Evolutionary conservation across 2,797 vertebrate genomes (phyloP).

Genomic region (Galago senegalensis): DNA sequence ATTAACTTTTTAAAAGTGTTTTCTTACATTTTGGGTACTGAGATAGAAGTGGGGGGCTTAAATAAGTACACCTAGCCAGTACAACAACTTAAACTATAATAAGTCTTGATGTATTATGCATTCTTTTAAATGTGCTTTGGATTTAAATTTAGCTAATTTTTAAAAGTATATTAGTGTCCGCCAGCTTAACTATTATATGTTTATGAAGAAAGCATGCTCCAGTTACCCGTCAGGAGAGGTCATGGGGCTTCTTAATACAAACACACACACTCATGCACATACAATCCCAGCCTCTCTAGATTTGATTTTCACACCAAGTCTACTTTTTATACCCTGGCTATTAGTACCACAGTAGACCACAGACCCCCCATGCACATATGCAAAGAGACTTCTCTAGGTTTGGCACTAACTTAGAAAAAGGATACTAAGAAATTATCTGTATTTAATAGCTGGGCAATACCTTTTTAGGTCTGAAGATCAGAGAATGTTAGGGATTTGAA

Average conservation of each 20-base stretch:
- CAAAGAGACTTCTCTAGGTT: not conserved
- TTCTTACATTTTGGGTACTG: not conserved
- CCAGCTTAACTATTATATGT: not conserved
- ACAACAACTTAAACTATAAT: not conserved
- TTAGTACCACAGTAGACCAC: not conserved
- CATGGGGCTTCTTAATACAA: not conserved
- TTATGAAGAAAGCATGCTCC: not conserved
- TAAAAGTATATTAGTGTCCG: not conserved
- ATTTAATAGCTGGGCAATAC: not conserved
- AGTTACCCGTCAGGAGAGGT: not conserved
- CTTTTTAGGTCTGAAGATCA: not conserved
- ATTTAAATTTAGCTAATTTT: slow-evolving; percentile 31
- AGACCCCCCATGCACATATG: not conserved
- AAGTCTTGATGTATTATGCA: not conserved
- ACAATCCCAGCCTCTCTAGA: not conserved
- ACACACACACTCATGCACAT: not conserved
- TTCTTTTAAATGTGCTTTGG: not conserved
- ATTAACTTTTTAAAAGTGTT: not conserved
- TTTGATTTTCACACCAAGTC: slow-evolving; percentile 30
- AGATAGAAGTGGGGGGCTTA: not conserved
- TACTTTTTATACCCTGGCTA: not conserved
- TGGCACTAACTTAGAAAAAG: not conserved
- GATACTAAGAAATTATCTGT: not conserved
- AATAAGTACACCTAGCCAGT: not conserved
- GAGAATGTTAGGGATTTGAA: not conserved